Evolutionary conservation across 2,797 vertebrate species (phyloP), one percentile per base, ranked within the genome.

Genomic region (Smutsia temminckii): DNA sequence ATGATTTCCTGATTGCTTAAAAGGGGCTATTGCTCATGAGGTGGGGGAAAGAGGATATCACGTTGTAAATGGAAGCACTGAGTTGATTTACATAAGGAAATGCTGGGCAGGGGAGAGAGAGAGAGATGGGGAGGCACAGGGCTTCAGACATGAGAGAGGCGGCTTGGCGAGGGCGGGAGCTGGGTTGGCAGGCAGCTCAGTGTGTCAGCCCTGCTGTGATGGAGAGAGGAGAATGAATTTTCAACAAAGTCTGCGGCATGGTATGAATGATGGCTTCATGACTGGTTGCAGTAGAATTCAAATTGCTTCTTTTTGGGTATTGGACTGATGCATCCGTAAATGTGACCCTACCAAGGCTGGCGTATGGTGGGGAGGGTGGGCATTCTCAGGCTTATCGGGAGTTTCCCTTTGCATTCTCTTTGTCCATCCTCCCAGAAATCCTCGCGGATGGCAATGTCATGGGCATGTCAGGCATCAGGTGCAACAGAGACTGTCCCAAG

Each of bases 121-220:
- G 29, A 49, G 64, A 81, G 53, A 32, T 0, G 18, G 40, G 29
- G 53, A 42, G 40, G 63, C 29, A 18, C 21, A 16, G 46, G 42
- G 40, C 42, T 61, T 53, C 13, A 8, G 59, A 86, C 69, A 59
- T 13, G 77, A 49, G 57, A 32, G 10, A 23, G 27, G 79, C 51
- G 23, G 32, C 49, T 12, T 29, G 8, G 71, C 3, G 25, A 12
- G 18, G 51, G 64, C 40, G 29, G 55, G 57, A 29, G 78, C 71
- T 51, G 32, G 25, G 16, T 75, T 63, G 20, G 16, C 4, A 23
- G 57, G 69, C 59, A 27, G 46, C 71, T 78, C 7, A 37, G 3
- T 29, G 29, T 7, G 0, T 5, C 23, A 20, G 40, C 0, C 0
- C 5, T 20, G 10, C 53, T 16, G 64, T 32, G 64, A 20, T 37